phyloP scores from a whole-genome alignment of 2,888 invertebrate species.

The Cosmorhoe ocellata region DNA sequence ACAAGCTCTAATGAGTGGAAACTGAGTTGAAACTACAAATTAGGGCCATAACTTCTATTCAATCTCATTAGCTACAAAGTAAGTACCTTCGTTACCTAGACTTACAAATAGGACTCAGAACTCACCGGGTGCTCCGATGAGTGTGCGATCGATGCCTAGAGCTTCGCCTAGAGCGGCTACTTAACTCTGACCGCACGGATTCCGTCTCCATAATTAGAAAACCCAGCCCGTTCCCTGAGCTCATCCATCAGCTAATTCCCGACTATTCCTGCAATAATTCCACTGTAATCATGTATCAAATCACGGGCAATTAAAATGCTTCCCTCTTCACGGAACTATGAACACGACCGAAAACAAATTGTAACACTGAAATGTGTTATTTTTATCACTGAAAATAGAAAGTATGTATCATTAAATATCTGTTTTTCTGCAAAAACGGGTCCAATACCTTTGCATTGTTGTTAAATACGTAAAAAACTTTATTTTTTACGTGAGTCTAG shows the following conservation, averaged over 20 bases:
- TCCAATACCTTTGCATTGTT: conserved; percentile 62
- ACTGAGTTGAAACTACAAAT: conserved; percentile 3
- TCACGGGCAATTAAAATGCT: conserved; percentile 72
- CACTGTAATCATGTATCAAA: conserved; percentile 57
- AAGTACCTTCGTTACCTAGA: background rate
- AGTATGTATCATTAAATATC: conserved; percentile 13
- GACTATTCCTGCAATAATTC: conserved; percentile 56
- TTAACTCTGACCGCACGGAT: conserved; percentile 95
- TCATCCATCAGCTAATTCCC: conserved; percentile 65
- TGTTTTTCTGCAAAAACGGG: conserved; percentile 25
- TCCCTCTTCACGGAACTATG: conserved; percentile 59
- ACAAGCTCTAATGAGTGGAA: conserved; percentile 7
- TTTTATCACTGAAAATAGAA: conserved; percentile 23
- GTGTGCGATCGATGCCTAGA: conserved; percentile 84
- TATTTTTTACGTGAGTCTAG: conserved; percentile 52
- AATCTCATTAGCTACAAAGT: conserved; percentile 1
- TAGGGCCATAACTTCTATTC: too few relatives aligned
- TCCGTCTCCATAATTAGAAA: conserved; percentile 92
- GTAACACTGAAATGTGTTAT: conserved; percentile 36
- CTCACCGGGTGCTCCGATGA: conserved; percentile 85
- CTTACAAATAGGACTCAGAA: background rate
- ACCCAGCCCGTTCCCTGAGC: conserved; percentile 40
- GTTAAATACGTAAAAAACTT: conserved; percentile 39
- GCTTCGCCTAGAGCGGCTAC: conserved; percentile 89
- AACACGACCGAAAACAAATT: conserved; percentile 45